phyloP scores from a whole-genome alignment of 2,797 vertebrate species.

The Loriculus beryllinus region DNA sequence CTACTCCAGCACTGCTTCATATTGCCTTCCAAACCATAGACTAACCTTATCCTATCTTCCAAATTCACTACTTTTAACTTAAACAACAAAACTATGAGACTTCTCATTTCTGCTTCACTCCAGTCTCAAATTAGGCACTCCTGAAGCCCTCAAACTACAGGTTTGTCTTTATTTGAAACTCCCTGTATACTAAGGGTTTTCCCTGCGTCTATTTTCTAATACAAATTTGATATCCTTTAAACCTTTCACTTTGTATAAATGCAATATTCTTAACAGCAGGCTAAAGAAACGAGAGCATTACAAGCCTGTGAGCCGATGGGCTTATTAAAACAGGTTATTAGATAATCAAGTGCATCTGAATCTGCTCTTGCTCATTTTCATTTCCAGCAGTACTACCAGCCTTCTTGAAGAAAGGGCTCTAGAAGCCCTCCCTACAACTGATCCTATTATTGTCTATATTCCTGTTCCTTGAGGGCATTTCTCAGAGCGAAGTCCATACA shows the following conservation, averaged over 20 bases:
- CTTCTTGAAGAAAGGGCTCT: not conserved
- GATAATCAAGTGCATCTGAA: not conserved
- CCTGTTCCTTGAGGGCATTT: not conserved
- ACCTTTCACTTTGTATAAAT: not conserved
- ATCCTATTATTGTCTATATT: not conserved
- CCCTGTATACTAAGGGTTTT: not conserved
- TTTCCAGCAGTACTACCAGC: not conserved
- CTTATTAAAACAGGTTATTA: not conserved
- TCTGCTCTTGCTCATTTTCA: not conserved
- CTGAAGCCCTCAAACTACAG: not conserved
- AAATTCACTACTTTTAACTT: not conserved
- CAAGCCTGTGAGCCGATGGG: accelerated
- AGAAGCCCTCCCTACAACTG: not conserved
- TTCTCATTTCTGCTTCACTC: not conserved
- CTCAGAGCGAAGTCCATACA: accelerated
- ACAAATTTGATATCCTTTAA: not conserved
- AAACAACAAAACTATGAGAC: not conserved
- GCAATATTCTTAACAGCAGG: not conserved
- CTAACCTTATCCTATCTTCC: not conserved
- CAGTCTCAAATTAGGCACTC: not conserved
- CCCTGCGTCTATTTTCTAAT: not conserved
- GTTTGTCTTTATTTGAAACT: not conserved
- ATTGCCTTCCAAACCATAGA: not conserved
- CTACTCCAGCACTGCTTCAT: not conserved
- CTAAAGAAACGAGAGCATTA: accelerated